Percentiles rank a stretch among this genome's conserved stretches.
phyloP scores from a whole-genome alignment of 2,113 vertebrate genomes.

The Seriola rivoliana region DNA sequence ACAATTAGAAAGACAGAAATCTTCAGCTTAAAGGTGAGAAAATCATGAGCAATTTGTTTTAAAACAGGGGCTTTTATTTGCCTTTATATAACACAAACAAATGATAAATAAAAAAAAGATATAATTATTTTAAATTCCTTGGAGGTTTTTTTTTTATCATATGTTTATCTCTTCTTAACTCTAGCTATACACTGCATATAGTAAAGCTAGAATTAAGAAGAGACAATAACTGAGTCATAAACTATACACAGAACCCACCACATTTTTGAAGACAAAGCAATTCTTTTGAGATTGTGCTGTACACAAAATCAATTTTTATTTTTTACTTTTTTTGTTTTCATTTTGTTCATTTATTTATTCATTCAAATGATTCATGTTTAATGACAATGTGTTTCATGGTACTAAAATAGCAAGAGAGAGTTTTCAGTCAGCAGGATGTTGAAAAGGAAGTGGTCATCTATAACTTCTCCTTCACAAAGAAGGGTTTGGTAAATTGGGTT shows the following conservation, averaged over 20 bases:
- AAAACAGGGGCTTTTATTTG: background rate
- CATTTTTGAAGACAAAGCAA: too few relatives aligned
- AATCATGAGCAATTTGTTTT: background rate
- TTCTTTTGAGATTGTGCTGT: too few relatives aligned
- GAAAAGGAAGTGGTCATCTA: conserved; percentile 28
- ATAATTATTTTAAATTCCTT: too few relatives aligned
- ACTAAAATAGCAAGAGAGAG: background rate
- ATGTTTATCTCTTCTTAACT: too few relatives aligned
- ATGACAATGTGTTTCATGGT: background rate
- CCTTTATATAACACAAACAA: background rate
- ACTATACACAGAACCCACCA: too few relatives aligned
- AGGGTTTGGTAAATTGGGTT: background rate
- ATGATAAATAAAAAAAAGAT: too few relatives aligned
- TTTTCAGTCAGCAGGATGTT: background rate
- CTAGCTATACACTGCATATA: too few relatives aligned
- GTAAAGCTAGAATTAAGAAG: too few relatives aligned
- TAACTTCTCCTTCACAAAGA: background rate
- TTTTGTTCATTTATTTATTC: background rate
- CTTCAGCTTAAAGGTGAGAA: conserved; percentile 50
- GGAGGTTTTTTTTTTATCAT: too few relatives aligned
- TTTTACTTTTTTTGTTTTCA: too few relatives aligned
- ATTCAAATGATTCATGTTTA: background rate
- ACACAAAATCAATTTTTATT: too few relatives aligned
- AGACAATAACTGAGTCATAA: too few relatives aligned
- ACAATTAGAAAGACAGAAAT: background rate